Conservation (phyloP, 2,113 vertebrate genomes). For the Bubo blakistoni region DNA sequence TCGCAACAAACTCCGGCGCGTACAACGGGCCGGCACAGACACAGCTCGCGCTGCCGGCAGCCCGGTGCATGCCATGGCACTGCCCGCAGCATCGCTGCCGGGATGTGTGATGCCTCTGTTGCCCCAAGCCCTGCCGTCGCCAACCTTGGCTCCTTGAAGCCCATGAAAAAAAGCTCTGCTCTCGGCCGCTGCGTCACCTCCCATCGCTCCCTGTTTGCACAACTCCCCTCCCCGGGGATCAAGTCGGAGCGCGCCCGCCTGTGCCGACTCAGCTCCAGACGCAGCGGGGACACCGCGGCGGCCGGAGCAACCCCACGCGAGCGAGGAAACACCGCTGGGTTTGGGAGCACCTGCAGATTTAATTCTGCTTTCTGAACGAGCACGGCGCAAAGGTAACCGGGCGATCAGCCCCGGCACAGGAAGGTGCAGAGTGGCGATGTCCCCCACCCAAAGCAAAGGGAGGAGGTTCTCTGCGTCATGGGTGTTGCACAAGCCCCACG, state of each 20-base stretch:
- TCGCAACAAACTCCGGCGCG: accelerated
- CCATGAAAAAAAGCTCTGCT: neutral
- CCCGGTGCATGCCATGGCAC: accelerated
- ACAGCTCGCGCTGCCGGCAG: accelerated
- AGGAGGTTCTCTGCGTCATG: neutral
- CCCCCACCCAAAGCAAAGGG: accelerated
- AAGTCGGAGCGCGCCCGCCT: neutral
- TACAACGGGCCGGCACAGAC: accelerated
- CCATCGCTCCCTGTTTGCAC: neutral
- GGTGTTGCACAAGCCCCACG: neutral
- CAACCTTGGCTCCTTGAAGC: neutral
- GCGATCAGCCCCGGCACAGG: accelerated
- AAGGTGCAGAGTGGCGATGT: neutral
- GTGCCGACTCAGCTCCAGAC: neutral
- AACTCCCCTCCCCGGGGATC: neutral
- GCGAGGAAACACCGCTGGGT: neutral
- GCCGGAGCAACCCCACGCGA: neutral
- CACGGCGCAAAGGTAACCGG: accelerated
- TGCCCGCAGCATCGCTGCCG: neutral
- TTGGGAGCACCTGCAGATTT: accelerated
- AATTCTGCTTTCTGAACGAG: accelerated
- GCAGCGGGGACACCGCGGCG: accelerated
- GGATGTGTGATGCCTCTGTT: accelerated
- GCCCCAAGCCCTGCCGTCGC: neutral
- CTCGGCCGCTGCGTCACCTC: neutral